Percentiles rank a stretch among this genome's conserved stretches.
Conservation (phyloP, 2,797 vertebrate species). For the Borostomias antarcticus region DNA sequence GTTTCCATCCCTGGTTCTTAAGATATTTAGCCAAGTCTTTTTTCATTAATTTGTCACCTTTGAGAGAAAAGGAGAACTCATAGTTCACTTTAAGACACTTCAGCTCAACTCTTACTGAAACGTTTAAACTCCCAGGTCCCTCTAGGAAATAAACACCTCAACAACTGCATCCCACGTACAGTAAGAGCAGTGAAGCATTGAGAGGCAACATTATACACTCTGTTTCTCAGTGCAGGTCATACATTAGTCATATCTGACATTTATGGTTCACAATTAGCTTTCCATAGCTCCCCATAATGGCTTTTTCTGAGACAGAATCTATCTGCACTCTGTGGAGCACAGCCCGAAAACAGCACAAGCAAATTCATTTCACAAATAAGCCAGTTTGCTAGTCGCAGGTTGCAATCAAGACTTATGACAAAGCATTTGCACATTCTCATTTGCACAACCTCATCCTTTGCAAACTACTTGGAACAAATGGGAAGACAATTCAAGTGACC, state of each 20-base stretch:
- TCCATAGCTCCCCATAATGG: conserved; percentile 66
- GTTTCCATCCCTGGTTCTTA: neutral
- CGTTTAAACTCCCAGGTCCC: conserved; percentile 7
- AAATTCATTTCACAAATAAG: conserved; percentile 70
- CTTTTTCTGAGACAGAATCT: conserved; percentile 61
- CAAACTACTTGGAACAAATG: conserved; percentile 35
- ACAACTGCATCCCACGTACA: conserved; percentile 43
- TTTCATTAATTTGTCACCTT: neutral
- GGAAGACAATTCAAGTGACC: conserved; percentile 20
- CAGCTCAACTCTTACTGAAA: neutral
- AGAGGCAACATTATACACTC: conserved; percentile 53
- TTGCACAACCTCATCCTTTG: conserved; percentile 35
- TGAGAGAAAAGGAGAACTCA: neutral
- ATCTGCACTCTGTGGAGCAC: conserved; percentile 59
- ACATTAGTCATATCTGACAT: conserved; percentile 76
- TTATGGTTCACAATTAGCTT: conserved; percentile 73
- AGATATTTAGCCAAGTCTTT: neutral
- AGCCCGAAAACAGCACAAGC: conserved; percentile 65
- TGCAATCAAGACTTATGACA: conserved; percentile 48
- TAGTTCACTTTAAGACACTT: neutral
- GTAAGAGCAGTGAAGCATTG: conserved; percentile 43
- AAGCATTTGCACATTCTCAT: conserved; percentile 61
- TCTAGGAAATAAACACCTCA: conserved; percentile 25
- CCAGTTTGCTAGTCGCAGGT: conserved; percentile 43
- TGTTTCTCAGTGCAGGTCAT: conserved; percentile 53